Base-by-base conservation (phyloP, 2,797 vertebrate genomes). In the Lutjanus argentimaculatus region DNA sequence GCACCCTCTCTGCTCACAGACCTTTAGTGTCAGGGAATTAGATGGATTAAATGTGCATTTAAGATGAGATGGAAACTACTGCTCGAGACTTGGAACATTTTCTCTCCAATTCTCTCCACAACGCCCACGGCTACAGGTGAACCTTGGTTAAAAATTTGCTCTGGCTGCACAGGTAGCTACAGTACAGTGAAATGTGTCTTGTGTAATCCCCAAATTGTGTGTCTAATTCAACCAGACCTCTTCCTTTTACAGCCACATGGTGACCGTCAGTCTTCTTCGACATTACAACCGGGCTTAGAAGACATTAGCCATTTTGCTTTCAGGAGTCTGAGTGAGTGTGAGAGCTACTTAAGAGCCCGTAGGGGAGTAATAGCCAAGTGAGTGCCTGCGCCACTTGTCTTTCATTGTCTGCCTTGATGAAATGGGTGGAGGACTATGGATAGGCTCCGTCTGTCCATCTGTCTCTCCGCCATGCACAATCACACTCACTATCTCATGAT, bases 361-460 rank as follows among this genome's bases (percentile, higher is more conserved):
- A 7, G 64, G 64, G 53, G 52, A 65, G 59, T 76, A 78, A 86
- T 81, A 68, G 45, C 65, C 36, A 25, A 66, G 57, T 74, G 40
- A 82, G 67, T 73, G 79, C 62, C 73, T 67, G 67, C 25, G 51
- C 77, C 72, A 21, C 75, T 68, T 52, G 40, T 57, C 67, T 78
- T 80, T 83, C 75, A 85, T 82, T 70, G 74, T 80, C 77, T 72
- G 40, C 36, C 36, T 76, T 57, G 36, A 79, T 81, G 30, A 67
- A 85, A 72, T 19, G 25, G 67, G 43, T 61, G 67, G 48, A 74
- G 40, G 14, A 15, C 36, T 17, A 45, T 48, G 43, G 46, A 57
- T 68, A 19, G 40, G 17, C 72, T 70, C 61, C 12, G 2, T 62
- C 61, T 30, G 48, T 58, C 61, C 71, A 74, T 78, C 71, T 71